Evolutionary conservation across 2,797 vertebrate genomes (phyloP).

Genomic region (Protonibea diacanthus): DNA sequence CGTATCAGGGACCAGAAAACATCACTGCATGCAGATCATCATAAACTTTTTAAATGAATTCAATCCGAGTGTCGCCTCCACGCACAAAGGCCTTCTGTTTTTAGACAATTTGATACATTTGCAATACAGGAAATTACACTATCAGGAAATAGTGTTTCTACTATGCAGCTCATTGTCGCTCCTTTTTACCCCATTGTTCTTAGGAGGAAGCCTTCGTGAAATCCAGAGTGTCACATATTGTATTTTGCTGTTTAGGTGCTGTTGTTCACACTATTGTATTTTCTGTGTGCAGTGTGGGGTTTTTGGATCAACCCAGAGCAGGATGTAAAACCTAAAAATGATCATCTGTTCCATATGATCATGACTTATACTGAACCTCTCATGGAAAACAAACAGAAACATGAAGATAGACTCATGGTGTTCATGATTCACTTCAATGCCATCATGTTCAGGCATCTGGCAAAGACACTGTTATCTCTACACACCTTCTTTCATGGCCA

Average conservation of each 20-base stretch:
- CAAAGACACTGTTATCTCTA: neutral
- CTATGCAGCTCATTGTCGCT: constrained; percentile 29
- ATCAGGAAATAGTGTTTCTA: constrained; percentile 54
- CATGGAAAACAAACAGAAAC: constrained; percentile 18
- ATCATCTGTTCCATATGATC: constrained; percentile 2
- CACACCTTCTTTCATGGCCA: constrained; percentile 10
- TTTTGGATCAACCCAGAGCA: neutral
- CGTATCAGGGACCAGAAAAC: neutral
- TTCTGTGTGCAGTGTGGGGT: constrained; percentile 15
- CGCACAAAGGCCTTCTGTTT: constrained; percentile 30
- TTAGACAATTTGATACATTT: constrained; percentile 19
- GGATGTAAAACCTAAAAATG: constrained; percentile 15
- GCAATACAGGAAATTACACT: constrained; percentile 57
- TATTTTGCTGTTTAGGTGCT: constrained; percentile 8
- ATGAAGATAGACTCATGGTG: constrained; percentile 11
- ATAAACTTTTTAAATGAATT: neutral
- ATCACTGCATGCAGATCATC: neutral
- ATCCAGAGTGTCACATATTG: constrained; percentile 3
- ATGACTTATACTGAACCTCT: neutral
- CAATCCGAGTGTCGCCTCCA: neutral
- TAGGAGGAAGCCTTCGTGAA: constrained; percentile 36
- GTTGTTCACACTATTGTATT: constrained; percentile 5
- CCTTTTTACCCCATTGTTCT: constrained; percentile 42
- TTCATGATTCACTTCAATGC: constrained; percentile 9
- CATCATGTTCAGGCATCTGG: neutral